These are phyloP conservation scores for Noctua pronuba DNA, from an alignment of 2,888 invertebrate species.

Conservation along the genomic window DNA sequence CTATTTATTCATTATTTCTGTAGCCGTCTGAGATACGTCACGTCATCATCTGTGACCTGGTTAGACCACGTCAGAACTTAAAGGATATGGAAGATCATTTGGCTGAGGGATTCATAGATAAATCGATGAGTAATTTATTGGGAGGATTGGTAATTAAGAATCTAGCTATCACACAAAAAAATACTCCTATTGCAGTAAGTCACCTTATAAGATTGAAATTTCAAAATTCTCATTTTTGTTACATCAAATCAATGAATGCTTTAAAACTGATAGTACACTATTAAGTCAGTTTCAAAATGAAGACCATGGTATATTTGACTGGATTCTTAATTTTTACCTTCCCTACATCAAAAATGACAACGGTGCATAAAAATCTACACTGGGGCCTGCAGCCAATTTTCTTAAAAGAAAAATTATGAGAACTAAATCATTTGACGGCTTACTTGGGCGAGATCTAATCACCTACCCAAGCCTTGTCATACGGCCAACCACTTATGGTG, in stretches of 20 bases:
- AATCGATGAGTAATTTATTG: neutral
- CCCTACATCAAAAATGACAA: neutral
- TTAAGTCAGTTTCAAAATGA: neutral
- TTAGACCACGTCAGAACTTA: no score
- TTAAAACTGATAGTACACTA: neutral
- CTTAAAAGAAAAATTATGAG: neutral
- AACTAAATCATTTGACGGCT: neutral
- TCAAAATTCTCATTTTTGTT: neutral
- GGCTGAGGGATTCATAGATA: neutral
- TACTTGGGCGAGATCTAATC: no score
- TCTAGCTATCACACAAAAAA: neutral
- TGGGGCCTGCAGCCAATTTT: neutral
- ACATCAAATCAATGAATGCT: no score
- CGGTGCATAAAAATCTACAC: conserved; percentile 8
- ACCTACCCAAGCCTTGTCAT: no score
- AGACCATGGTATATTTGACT: neutral
- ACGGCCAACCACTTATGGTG: neutral
- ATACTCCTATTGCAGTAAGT: neutral
- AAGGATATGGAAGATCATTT: no score
- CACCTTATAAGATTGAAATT: neutral
- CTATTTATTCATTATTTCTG: no score
- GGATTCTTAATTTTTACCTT: neutral
- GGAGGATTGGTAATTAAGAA: neutral
- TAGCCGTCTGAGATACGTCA: no score
- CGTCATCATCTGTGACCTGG: no score